Evolutionary conservation across 2,113 vertebrate species (phyloP).

Genomic region (Cricetomys ansorgei): DNA sequence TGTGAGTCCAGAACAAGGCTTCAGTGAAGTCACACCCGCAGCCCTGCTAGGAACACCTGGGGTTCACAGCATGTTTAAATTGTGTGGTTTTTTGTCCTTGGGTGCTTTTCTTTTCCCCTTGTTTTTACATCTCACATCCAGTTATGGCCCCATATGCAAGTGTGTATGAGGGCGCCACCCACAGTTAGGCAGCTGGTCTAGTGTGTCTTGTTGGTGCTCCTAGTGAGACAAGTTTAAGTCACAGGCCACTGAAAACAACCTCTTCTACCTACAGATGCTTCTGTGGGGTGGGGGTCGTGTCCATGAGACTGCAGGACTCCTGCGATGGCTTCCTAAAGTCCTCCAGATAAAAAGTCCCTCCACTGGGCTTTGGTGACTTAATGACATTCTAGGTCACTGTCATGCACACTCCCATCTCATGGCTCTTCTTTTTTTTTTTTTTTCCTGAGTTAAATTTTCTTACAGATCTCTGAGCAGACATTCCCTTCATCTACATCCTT

Average conservation of each 20-base stretch:
- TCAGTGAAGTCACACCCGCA: background rate
- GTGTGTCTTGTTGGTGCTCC: background rate
- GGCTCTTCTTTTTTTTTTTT: background rate
- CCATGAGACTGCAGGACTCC: background rate
- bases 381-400: background rate
- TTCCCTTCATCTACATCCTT: background rate
- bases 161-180: background rate
- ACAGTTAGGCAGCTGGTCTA: background rate
- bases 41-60: background rate
- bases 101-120: background rate
- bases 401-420: background rate
- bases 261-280: background rate
- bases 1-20: background rate
- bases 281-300: background rate
- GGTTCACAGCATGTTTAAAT: background rate
- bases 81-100: background rate
- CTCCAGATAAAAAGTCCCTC: slow-evolving; percentile 17
- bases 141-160: background rate
- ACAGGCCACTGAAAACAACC: background rate
- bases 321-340: background rate
- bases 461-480: background rate
- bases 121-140: too few relatives aligned
- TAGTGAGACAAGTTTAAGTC: slow-evolving; percentile 23
- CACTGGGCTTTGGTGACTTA: background rate
- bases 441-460: background rate